Evolutionary conservation across 2,797 vertebrate genomes (phyloP).

Genomic region (Cyprinodon diabolis): DNA sequence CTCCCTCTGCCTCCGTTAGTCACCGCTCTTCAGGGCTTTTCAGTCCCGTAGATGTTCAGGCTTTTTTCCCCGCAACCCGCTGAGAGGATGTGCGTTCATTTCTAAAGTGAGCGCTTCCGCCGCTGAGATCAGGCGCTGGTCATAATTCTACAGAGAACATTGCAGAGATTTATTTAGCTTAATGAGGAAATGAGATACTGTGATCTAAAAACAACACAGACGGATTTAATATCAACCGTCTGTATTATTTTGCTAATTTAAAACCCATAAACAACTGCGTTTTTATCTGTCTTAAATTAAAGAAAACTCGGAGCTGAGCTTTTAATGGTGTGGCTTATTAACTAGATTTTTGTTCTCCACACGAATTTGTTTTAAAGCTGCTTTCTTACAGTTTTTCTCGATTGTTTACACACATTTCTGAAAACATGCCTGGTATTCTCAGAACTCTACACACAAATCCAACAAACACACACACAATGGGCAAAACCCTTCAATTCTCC

Average conservation of each 20-base stretch:
- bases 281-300: neutral
- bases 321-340: neutral
- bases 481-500: no score
- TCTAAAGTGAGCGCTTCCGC: neutral
- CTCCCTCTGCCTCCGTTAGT: constrained; percentile 12
- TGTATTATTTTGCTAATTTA: neutral
- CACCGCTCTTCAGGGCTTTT: constrained; percentile 27
- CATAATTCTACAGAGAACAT: neutral
- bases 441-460: no score
- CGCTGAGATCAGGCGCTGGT: neutral
- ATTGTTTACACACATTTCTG: no score
- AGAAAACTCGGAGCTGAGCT: neutral
- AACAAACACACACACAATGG: no score
- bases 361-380: neutral
- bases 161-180: neutral
- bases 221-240: neutral
- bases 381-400: no score
- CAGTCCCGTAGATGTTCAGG: constrained; percentile 17
- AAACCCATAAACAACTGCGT: neutral
- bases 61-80: neutral
- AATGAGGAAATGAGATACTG: neutral
- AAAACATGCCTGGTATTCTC: no score
- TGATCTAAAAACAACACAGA: neutral
- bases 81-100: constrained; percentile 1
- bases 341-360: neutral